phyloP scores from a whole-genome alignment of 2,113 vertebrate genomes.

The Polyodon spathula region DNA sequence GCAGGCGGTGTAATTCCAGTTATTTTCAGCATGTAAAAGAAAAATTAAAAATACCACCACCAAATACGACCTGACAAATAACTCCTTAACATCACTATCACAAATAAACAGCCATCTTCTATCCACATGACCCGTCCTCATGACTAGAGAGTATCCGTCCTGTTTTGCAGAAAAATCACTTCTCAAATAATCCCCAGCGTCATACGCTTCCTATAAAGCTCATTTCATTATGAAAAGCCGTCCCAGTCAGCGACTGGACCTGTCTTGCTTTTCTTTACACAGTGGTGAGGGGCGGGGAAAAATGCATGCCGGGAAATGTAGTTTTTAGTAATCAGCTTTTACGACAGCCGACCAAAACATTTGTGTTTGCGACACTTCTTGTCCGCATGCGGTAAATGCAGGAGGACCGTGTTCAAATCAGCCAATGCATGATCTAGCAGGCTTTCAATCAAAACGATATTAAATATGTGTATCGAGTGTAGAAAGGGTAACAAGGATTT shows the following conservation, averaged over 20 bases:
- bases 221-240: too few species aligned
- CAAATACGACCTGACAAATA: neutral
- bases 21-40: neutral
- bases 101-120: slow-evolving; percentile 51
- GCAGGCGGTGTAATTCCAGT: neutral
- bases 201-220: too few species aligned
- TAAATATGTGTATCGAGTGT: too few species aligned
- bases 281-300: too few species aligned
- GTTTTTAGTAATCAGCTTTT: slow-evolving; percentile 25
- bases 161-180: too few species aligned
- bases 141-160: neutral
- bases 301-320: slow-evolving; percentile 24
- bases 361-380: slow-evolving; percentile 25
- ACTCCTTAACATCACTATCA: neutral
- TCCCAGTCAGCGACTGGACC: too few species aligned
- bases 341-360: slow-evolving; percentile 29
- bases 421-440: neutral
- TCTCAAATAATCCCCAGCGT: too few species aligned
- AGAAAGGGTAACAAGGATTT: too few species aligned
- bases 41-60: slow-evolving; percentile 1
- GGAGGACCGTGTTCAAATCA: slow-evolving; percentile 33
- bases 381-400: slow-evolving; percentile 28
- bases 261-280: too few species aligned
- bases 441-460: too few species aligned
- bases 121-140: slow-evolving; percentile 38